Evolutionary conservation across 2,797 vertebrate species (phyloP), one percentile per base, ranked within the genome.

Genomic region (Argya squamiceps): DNA sequence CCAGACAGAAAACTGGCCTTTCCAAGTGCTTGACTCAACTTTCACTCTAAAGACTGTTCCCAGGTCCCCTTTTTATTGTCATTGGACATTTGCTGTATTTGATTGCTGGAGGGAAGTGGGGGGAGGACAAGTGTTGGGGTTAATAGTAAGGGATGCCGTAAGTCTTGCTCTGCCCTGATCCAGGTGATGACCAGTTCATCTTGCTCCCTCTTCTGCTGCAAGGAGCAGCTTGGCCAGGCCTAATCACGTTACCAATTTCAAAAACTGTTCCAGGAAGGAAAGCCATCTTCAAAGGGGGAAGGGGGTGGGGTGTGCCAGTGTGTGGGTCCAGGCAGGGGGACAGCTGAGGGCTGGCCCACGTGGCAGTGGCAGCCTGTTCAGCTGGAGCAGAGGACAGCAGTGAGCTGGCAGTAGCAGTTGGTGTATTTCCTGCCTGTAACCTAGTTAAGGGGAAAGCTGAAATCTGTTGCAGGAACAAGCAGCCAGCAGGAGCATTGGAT

Each of bases 381-480:
- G 70, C 94, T 91, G 82, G 78, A 91, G 84, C 87, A 95, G 87
- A 85, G 78, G 71, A 74, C 56, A 89, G 88, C 81, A 21, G 2
- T 26, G 56, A 80, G 36, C 91, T 89, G 86, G 86, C 86, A 69
- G 53, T 7, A 83, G 81, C 71, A 88, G 84, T 50, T 78, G 84
- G 71, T 91, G 84, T 44, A 3, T 80, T 91, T 92, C 91, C 96
- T 92, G 91, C 32, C 87, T 68, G 69, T 93, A 94, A 92, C 95
- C 94, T 96, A 69, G 82, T 93, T 88, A 90, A 88, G 55, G 44
- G 50, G 30, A 86, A 88, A 78, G 73, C 89, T 93, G 84, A 91
- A 91, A 94, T 92, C 94, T 86, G 94, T 86, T 91, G 73, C 79
- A 75, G 83, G 91, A 93, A 32, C 43, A 75, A 62, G 91, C 75